A percentile compares a stretch with the other conserved stretches of the same genome.
These are phyloP conservation scores for Dendrocincla tyrannina DNA, from an alignment of 2,797 vertebrate genomes.

Conservation along the genomic window DNA sequence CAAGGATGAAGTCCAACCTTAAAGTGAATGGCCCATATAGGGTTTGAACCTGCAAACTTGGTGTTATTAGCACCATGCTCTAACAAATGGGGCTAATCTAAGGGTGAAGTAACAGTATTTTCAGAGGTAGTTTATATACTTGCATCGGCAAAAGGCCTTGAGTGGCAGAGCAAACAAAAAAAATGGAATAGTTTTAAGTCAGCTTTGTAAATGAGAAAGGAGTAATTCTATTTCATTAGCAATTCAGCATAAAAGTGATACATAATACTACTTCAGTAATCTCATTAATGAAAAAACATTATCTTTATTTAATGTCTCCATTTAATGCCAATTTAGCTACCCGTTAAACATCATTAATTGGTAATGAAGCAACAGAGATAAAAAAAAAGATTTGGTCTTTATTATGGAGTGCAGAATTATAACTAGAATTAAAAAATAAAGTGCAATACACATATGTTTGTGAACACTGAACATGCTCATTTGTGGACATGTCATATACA, in stretches of 20 bases:
- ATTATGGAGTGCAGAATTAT: background rate
- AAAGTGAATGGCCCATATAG: too few relatives aligned
- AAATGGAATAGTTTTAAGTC: background rate
- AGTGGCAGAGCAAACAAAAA: background rate
- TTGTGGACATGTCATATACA: accelerated
- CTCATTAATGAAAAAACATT: constrained; percentile 71
- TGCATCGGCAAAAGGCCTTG: background rate
- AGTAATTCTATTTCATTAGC: constrained; percentile 60
- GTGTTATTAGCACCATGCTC: too few relatives aligned
- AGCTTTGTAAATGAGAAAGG: constrained; percentile 3
- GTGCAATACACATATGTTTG: background rate
- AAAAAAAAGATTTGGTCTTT: background rate
- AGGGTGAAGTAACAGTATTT: background rate
- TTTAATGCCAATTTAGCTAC: constrained; percentile 70
- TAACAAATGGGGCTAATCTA: too few relatives aligned
- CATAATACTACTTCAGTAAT: constrained; percentile 40
- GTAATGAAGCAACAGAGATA: constrained; percentile 54
- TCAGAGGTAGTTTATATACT: background rate
- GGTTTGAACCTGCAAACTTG: too few relatives aligned
- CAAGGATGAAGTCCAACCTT: too few relatives aligned
- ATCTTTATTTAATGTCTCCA: constrained; percentile 60
- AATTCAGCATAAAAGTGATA: constrained; percentile 63
- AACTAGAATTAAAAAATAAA: background rate
- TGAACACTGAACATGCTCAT: background rate
- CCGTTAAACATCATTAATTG: constrained; percentile 70